Base-by-base conservation (phyloP, 1,140 invertebrate species). In the Diuraphis noxia region DNA sequence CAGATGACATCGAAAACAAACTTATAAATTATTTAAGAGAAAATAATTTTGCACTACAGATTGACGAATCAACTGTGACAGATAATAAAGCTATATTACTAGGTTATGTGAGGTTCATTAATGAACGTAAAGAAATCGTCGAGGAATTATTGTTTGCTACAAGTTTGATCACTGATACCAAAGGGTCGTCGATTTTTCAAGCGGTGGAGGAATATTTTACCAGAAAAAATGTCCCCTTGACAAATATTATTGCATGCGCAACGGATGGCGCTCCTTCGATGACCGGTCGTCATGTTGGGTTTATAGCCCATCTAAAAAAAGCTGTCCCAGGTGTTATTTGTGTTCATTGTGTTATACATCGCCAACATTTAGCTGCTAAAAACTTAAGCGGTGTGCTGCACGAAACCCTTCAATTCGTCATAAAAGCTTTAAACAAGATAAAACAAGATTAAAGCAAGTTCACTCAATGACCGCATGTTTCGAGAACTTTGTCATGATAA, bases 1-100 rank as follows among this genome's bases (percentile, higher is more conserved):
- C 91, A 10, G 46, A 82, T 38, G 36, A 92, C 52, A 30, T 92
- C 36, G 82, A 92, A 92, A 93, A 79, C 93, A 79, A 92, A 94
- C 93, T 63, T 93, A 93, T 5, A 94, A 93, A 19, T 94, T 94
- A 56, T 92, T 41, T 93, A 92, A 88, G 93, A 93, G 93, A 93
- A 85, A 77, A 34, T 77, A 7, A 63, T 63, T 63, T 63, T 63
- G 30, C 56, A 8, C 30, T 63, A n/a, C 56, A 63, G 56, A 63
- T 63, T 63, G 56, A 63, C 56, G 63, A 77, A 77, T 77, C 63
- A 77, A 77, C 63, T 34, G n/a, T 94, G 93, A 93, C 93, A 88
- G 92, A 88, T 92, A 94, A 94, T 77, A 34, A 77, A 77, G n/a
- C n/a, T 77, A 77, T 77, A 5, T 77, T 77, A 34, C 63, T 77